These are phyloP conservation scores for Martes martes DNA, from an alignment of 2,113 vertebrate species.

Conservation along the genomic window DNA sequence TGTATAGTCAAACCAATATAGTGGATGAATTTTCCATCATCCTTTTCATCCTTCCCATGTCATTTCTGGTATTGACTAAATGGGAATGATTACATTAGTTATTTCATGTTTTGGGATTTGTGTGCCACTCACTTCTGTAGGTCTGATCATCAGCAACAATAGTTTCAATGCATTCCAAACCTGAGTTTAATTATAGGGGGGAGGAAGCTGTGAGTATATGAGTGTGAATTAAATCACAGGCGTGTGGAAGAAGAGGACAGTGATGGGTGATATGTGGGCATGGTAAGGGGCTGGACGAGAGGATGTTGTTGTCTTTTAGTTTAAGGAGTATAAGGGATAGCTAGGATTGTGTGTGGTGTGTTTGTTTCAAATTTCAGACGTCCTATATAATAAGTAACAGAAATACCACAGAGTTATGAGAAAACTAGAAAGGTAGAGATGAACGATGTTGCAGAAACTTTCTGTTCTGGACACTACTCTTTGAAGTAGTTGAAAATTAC, in stretches of 20 bases:
- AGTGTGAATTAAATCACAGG: not conserved
- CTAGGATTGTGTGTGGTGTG: not conserved
- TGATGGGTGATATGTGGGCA: not conserved
- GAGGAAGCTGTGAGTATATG: not conserved
- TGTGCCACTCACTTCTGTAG: not conserved
- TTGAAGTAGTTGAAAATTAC: not conserved
- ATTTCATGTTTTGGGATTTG: not conserved
- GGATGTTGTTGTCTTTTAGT: not conserved
- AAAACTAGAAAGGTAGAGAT: not conserved
- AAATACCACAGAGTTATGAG: not conserved
- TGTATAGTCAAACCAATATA: not conserved
- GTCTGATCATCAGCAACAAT: not conserved
- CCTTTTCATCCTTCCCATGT: not conserved
- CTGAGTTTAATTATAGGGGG: not conserved
- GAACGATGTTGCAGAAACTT: not conserved
- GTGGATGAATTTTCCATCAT: not conserved
- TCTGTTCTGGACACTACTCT: not conserved
- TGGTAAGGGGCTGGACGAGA: not conserved
- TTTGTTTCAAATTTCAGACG: not conserved
- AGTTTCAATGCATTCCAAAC: not conserved
- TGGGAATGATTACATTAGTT: not conserved
- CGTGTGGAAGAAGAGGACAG: not conserved
- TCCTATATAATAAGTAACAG: not conserved
- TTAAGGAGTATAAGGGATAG: not conserved
- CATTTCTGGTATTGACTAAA: not conserved